phyloP scores from a whole-genome alignment of 1,140 invertebrate species.

The Ceratina australensis region DNA sequence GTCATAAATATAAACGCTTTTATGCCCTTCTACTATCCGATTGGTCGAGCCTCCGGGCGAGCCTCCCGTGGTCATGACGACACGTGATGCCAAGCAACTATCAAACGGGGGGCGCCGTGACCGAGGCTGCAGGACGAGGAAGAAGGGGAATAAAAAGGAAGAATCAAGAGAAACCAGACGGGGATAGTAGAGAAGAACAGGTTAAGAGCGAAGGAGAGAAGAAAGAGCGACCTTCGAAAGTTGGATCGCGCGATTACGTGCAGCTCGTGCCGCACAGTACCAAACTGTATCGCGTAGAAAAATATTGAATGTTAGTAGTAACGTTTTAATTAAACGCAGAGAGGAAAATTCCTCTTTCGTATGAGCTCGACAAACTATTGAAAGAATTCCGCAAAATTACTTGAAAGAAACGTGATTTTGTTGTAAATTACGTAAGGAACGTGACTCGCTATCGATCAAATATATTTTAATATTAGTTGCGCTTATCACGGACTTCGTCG shows the following conservation, averaged over 20 bases:
- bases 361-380: too few relatives aligned
- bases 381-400: too few relatives aligned
- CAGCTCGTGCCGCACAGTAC: background rate
- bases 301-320: too few relatives aligned
- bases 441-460: too few relatives aligned
- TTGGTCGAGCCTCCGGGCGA: slow-evolving; percentile 65
- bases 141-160: slow-evolving; percentile 26
- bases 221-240: slow-evolving; percentile 39
- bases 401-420: too few relatives aligned
- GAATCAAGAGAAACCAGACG: slow-evolving; percentile 4
- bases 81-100: slow-evolving; percentile 25
- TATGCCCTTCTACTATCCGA: slow-evolving; percentile 53
- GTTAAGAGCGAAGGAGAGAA: slow-evolving; percentile 19
- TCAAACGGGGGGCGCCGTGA: slow-evolving; percentile 4
- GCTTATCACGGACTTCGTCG: background rate
- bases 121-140: background rate
- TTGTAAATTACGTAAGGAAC: too few relatives aligned
- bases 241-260: slow-evolving; percentile 20
- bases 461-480: too few relatives aligned
- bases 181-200: background rate
- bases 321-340: too few relatives aligned
- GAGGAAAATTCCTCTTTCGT: too few relatives aligned
- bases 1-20: slow-evolving; percentile 32
- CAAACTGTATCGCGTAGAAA: too few relatives aligned
- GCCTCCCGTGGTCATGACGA: slow-evolving; percentile 59